A percentile compares a stretch with the other conserved stretches of the same genome.
phyloP scores from a whole-genome alignment of 2,113 vertebrate species.

The Alces alces region DNA sequence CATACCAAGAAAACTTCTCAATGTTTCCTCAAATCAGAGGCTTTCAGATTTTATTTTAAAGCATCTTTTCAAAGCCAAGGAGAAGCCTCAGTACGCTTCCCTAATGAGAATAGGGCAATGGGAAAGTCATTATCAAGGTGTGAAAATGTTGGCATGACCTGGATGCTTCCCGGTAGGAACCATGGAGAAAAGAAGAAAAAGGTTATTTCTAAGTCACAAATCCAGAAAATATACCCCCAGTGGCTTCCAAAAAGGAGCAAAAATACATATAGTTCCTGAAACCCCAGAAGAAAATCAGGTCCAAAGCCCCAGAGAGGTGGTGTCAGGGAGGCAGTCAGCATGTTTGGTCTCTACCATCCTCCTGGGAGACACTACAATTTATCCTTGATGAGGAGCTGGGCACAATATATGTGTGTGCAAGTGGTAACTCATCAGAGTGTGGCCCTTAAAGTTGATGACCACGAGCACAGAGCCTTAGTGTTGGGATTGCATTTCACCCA shows the following conservation, averaged over 20 bases:
- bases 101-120: neutral
- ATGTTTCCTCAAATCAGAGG: neutral
- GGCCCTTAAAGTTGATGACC: neutral
- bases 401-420: rapidly evolving
- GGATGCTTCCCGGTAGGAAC: neutral
- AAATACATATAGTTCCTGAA: neutral
- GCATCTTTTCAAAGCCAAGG: neutral
- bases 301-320: neutral
- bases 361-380: neutral
- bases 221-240: neutral
- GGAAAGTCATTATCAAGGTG: neutral
- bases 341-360: neutral
- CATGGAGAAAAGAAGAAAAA: neutral
- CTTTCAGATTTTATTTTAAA: neutral
- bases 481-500: neutral
- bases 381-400: neutral
- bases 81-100: neutral
- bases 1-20: neutral
- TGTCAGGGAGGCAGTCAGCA: neutral
- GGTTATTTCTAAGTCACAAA: neutral
- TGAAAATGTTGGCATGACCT: neutral
- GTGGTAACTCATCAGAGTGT: neutral
- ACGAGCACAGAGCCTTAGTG: neutral
- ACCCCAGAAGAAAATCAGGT: neutral
- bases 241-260: neutral